Conservation (phyloP, 2,113 vertebrate species). For the Heterotilapia buettikoferi region DNA sequence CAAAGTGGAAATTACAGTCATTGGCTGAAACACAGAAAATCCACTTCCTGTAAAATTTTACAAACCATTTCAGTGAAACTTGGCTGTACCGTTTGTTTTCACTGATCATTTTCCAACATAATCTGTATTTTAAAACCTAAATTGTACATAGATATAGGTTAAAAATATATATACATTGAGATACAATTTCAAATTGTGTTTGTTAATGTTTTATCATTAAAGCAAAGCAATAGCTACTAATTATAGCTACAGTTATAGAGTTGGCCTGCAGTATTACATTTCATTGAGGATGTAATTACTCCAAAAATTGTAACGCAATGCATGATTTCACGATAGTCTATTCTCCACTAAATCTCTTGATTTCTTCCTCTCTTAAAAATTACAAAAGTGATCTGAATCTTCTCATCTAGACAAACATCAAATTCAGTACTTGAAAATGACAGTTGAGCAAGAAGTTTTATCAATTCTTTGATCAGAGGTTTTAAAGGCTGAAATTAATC, state of each 20-base stretch:
- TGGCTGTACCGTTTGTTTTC: neutral
- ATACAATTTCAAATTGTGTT: neutral
- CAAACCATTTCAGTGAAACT: neutral
- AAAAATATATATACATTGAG: neutral
- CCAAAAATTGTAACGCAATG: neutral
- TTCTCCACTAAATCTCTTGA: neutral
- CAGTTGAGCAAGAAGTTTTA: neutral
- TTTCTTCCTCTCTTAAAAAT: neutral
- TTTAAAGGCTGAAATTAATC: neutral
- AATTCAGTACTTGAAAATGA: neutral
- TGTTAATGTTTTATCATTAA: neutral
- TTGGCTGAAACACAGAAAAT: neutral
- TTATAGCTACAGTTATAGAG: neutral
- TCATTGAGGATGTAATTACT: neutral
- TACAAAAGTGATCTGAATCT: rapidly evolving
- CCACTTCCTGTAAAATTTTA: neutral
- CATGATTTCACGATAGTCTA: neutral
- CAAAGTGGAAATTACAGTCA: rapidly evolving
- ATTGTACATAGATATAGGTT: neutral
- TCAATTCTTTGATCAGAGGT: neutral
- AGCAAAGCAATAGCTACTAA: neutral
- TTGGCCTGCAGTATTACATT: too few relatives aligned
- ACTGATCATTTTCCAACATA: neutral
- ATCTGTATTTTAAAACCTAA: neutral
- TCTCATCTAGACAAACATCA: neutral